Percentiles rank a stretch among this genome's conserved stretches.
These are phyloP conservation scores for Paralvinella palmiformis DNA, from an alignment of 1,140 invertebrate genomes.

Conservation along the genomic window DNA sequence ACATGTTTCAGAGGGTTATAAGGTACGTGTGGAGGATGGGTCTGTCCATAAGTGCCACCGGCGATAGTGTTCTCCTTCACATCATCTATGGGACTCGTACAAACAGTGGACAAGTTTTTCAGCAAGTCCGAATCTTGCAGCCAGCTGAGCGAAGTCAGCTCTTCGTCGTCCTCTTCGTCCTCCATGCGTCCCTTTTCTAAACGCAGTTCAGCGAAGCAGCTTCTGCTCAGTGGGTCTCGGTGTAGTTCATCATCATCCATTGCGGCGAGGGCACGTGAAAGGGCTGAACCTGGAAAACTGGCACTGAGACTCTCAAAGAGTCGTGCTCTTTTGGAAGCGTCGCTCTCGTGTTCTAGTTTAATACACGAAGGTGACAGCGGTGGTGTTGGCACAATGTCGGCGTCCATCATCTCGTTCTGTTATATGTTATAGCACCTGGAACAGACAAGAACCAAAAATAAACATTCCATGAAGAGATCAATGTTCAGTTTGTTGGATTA, in stretches of 20 bases:
- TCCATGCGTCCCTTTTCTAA: constrained; percentile 45
- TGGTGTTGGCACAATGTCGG: too few relatives aligned
- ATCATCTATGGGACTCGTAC: constrained; percentile 2
- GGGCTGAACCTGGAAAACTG: constrained; percentile 45
- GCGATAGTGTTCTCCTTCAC: constrained; percentile 12
- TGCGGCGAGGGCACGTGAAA: constrained; percentile 40
- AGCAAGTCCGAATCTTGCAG: constrained; percentile 80
- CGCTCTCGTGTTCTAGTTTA: too few relatives aligned
- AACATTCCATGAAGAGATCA: too few relatives aligned
- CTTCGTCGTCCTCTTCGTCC: constrained; percentile 61
- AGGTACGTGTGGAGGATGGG: constrained; percentile 42
- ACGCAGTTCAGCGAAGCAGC: constrained; percentile 45
- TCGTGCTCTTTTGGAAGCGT: constrained; percentile 42
- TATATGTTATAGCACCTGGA: too few relatives aligned
- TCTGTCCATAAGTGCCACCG: constrained; percentile 34
- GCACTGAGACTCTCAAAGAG: constrained; percentile 45
- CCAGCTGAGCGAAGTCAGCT: constrained; percentile 80
- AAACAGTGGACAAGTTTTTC: constrained; percentile 50
- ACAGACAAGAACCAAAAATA: too few relatives aligned
- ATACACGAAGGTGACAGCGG: too few relatives aligned
- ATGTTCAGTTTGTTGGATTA: too few relatives aligned
- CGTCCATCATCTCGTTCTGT: too few relatives aligned
- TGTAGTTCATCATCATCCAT: constrained; percentile 34
- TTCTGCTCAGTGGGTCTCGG: constrained; percentile 38
- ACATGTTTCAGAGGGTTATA: constrained; percentile 61